These are phyloP conservation scores for Ophioninae sp. DNA, from an alignment of 2,888 invertebrate genomes.

Conservation along the genomic window DNA sequence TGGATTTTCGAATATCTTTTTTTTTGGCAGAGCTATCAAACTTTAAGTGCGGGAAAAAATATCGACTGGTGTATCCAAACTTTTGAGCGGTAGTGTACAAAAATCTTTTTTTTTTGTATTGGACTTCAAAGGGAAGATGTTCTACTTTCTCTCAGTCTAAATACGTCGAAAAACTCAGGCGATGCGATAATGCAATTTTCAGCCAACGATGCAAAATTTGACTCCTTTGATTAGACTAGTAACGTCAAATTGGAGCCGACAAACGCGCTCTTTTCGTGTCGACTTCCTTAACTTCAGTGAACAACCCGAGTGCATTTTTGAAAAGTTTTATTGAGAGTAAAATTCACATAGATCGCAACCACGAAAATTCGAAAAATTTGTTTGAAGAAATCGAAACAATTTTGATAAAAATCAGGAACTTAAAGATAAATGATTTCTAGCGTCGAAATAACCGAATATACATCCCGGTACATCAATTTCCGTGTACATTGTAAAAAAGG, in stretches of 20 bases:
- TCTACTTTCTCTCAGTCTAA: neutral
- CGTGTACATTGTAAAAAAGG: constrained; percentile 9
- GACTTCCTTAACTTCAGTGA: neutral
- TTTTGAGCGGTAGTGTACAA: too few relatives aligned
- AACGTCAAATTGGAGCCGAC: neutral
- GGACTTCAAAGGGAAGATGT: neutral
- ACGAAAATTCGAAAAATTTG: neutral
- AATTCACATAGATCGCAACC: neutral
- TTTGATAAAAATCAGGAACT: too few relatives aligned
- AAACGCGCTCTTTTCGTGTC: too few relatives aligned
- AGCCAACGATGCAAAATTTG: neutral
- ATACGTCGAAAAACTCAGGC: neutral
- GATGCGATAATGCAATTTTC: neutral
- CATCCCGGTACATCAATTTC: neutral
- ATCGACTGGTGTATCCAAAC: too few relatives aligned
- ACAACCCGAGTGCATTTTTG: neutral
- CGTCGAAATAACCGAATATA: neutral
- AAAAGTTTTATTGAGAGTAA: neutral
- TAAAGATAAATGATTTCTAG: neutral
- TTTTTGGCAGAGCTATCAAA: too few relatives aligned
- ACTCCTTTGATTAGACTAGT: neutral
- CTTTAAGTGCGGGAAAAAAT: too few relatives aligned
- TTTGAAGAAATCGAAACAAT: too few relatives aligned
- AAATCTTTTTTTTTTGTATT: neutral
- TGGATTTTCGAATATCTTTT: too few relatives aligned